These are phyloP conservation scores for Drosophila lutescens DNA, from an alignment of 2,888 invertebrate genomes.

Conservation along the genomic window DNA sequence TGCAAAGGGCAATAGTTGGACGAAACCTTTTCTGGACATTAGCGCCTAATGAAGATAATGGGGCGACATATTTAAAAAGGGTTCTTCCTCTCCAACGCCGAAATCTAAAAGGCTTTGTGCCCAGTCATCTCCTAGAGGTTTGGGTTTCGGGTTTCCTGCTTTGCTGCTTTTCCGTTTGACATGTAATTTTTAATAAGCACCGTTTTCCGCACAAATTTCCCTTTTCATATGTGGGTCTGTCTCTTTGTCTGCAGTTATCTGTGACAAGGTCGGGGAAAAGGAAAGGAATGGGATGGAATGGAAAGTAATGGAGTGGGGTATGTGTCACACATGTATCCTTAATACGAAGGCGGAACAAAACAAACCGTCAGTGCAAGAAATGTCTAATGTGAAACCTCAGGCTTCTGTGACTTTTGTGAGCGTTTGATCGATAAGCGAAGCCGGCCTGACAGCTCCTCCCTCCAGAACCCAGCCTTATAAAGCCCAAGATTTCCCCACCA, in stretches of 20 bases:
- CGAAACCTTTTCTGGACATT: slow-evolving; percentile 55
- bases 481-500: slow-evolving; percentile 6
- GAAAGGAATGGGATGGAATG: not conserved
- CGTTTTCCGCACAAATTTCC: slow-evolving; percentile 59
- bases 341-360: slow-evolving; percentile 38
- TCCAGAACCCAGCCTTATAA: not conserved
- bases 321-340: slow-evolving; percentile 69
- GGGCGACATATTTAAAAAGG: slow-evolving; percentile 62
- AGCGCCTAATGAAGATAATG: slow-evolving; percentile 80
- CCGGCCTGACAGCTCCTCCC: slow-evolving; percentile 46
- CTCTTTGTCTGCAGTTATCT: slow-evolving; percentile 44
- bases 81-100: slow-evolving; percentile 18
- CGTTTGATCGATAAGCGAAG: slow-evolving; percentile 72
- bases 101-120: slow-evolving; percentile 46
- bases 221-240: slow-evolving; percentile 48
- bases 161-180: slow-evolving; percentile 56
- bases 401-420: slow-evolving; percentile 32
- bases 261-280: slow-evolving; percentile 27
- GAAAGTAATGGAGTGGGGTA: slow-evolving; percentile 6
- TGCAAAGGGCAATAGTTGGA: slow-evolving; percentile 47
- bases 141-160: slow-evolving; percentile 39
- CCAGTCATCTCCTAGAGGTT: slow-evolving; percentile 50
- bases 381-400: slow-evolving; percentile 47
- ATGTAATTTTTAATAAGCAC: slow-evolving; percentile 76
- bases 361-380: slow-evolving; percentile 63